phyloP scores from a whole-genome alignment of 1,140 invertebrate species.

The Bombus pyrosoma region DNA sequence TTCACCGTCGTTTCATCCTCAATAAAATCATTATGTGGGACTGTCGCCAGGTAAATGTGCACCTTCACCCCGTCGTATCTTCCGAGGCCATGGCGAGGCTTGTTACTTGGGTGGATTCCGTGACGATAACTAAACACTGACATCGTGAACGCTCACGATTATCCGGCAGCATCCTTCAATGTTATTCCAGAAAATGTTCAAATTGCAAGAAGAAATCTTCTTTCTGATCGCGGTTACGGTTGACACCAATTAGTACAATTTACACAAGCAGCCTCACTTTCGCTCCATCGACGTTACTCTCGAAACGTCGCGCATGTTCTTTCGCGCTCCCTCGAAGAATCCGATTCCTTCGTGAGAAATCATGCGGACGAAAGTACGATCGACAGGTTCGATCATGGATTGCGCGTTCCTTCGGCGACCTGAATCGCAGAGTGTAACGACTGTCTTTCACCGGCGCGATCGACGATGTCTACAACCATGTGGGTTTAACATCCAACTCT shows the following conservation, averaged over 20 bases:
- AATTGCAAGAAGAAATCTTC: not conserved
- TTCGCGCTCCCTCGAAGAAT: not conserved
- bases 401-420: slow-evolving; percentile 5
- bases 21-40: not conserved
- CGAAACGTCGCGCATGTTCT: not conserved
- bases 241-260: slow-evolving; percentile 11
- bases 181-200: not conserved
- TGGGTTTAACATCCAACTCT: slow-evolving; percentile 58
- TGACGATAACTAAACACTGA: not conserved
- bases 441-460: slow-evolving; percentile 40
- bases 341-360: not conserved
- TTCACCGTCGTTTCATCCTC: slow-evolving; percentile 20
- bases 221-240: too few relatives aligned
- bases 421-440: slow-evolving; percentile 3
- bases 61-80: slow-evolving; percentile 41
- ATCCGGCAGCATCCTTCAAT: not conserved
- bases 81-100: slow-evolving; percentile 5
- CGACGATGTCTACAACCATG: slow-evolving; percentile 20
- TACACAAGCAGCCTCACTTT: not conserved
- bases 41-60: not conserved
- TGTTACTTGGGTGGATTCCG: not conserved
- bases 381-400: slow-evolving; percentile 12
- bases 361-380: too few relatives aligned
- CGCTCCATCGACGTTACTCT: too few relatives aligned
- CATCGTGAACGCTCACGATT: not conserved